Evolutionary conservation across 2,113 vertebrate species (phyloP).

Genomic region (Myrmophylax atrothorax): DNA sequence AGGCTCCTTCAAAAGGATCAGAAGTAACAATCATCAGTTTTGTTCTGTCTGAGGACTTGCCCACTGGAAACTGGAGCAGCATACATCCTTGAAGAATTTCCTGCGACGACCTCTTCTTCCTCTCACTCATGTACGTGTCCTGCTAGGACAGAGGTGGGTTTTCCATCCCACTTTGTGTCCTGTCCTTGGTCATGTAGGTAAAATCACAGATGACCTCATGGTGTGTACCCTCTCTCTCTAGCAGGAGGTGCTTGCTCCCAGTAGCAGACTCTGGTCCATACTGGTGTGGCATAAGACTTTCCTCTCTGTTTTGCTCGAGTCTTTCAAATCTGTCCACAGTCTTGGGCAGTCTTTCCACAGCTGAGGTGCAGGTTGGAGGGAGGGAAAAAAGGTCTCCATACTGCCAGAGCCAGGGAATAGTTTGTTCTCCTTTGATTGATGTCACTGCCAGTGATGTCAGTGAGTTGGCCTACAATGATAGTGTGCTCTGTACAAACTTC

Average conservation of each 20-base stretch:
- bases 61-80: background rate
- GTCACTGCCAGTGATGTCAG: background rate
- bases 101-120: background rate
- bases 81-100: background rate
- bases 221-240: background rate
- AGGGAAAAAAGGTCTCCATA: background rate
- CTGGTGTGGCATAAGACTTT: background rate
- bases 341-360: background rate
- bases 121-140: background rate
- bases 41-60: background rate
- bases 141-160: background rate
- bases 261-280: background rate
- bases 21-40: background rate
- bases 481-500: background rate
- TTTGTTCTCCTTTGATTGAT: background rate
- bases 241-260: background rate
- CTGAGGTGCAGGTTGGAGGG: background rate
- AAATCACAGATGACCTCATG: background rate
- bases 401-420: background rate
- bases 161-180: background rate
- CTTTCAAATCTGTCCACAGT: background rate
- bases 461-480: background rate
- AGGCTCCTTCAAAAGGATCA: background rate
- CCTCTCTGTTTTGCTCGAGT: background rate
- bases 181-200: background rate